Percentiles rank a stretch among this genome's conserved stretches.
Conservation (phyloP, 1,140 invertebrate species). For the Orius laevigatus region DNA sequence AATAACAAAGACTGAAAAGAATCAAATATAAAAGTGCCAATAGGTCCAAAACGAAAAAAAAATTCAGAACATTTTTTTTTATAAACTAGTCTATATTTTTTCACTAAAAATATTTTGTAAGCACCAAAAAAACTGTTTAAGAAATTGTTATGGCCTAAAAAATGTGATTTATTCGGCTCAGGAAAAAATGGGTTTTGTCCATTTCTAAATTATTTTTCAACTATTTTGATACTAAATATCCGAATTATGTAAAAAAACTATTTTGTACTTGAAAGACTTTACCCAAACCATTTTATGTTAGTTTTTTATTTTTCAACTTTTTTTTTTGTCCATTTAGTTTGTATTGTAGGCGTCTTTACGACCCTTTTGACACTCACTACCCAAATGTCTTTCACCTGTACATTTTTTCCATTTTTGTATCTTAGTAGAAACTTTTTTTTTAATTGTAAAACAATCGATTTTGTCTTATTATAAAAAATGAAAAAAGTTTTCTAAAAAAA, state of each 20-base stretch:
- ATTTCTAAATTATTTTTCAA: no score
- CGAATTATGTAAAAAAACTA: constrained; percentile 2
- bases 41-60: no score
- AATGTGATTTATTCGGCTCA: constrained; percentile 13
- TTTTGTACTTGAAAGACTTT: constrained; percentile 9
- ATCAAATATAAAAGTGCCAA: constrained; percentile 7
- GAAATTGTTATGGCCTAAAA: not conserved
- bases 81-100: constrained; percentile 5
- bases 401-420: constrained; percentile 12
- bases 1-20: not conserved
- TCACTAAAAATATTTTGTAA: no score
- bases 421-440: constrained; percentile 12
- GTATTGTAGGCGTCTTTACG: constrained; percentile 15
- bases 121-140: no score
- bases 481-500: no score
- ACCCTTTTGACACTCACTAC: constrained; percentile 15
- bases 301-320: constrained; percentile 5
- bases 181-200: constrained; percentile 9
- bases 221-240: no score
- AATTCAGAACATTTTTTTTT: constrained; percentile 2
- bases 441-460: not conserved
- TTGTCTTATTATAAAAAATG: no score
- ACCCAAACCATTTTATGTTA: not conserved
- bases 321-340: constrained; percentile 8
- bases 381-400: constrained; percentile 18